Base-by-base conservation (phyloP, 2,113 vertebrate species). In the Scomber japonicus region DNA sequence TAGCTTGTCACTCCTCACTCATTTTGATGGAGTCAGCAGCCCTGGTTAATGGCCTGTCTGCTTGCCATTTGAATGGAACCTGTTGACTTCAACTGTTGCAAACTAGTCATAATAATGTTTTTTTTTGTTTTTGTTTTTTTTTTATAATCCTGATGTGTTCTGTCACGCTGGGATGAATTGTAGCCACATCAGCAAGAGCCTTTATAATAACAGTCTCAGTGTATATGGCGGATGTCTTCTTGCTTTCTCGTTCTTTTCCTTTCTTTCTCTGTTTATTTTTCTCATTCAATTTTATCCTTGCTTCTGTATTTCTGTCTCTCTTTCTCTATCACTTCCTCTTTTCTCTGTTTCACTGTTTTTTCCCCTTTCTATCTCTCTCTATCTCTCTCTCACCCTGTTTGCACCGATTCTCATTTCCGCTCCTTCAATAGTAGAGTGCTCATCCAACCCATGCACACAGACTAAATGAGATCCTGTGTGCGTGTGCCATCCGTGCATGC, bases 401-500 rank as follows among this genome's bases (percentile, higher is more conserved):
- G 75, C 70, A 67, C 19, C 3, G 13, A 80, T 68, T 91, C 87
- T 91, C 80, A 90, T 92, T 91, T 89, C 83, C 77, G 76, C 78
- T 81, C 61, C 57, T 81, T 89, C 81, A 90, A 45, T 78, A 75
- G 82, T 55, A 60, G 63, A 83, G 81, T 73, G 63, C 78, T 91
- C 85, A 87, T 85, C 62, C 61, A 76, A 74, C 55, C 78, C 71
- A 35, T 71, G 81, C 81, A 61, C 77, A 71, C 84, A 68, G 54
- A 62, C 67, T 86, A 81, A 90, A 92, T 90, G 76, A 92, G 80
- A 90, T 85, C 73, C 78, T 78, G 49, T 74, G 81, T 65, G 55
- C 53, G 46, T 16, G 76, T 19, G 51, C 66, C 68, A 15, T 51
- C 11, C 13, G 55, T 57, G 71, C n/a, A 0, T 24, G 51, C 15